Evolutionary conservation across 2,113 vertebrate genomes (phyloP).

Genomic region (Lampris megalopsis): DNA sequence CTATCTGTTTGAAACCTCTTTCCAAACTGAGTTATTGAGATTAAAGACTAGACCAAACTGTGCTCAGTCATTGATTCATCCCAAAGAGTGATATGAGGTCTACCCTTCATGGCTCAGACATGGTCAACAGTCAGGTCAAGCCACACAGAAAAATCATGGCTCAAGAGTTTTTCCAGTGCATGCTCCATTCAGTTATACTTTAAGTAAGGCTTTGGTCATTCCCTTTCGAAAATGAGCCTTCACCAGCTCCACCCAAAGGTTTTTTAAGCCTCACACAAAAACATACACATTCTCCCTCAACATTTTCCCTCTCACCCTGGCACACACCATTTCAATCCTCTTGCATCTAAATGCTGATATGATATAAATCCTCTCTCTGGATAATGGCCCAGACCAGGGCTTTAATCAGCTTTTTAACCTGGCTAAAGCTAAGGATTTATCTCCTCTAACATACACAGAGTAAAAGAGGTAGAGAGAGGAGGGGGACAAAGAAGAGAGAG

Average conservation of each 20-base stretch:
- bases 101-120: too few species aligned
- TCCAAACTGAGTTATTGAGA: too few species aligned
- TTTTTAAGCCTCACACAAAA: neutral
- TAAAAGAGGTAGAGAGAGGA: neutral
- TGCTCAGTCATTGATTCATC: too few species aligned
- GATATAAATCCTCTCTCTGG: constrained; percentile 5
- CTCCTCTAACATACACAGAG: constrained; percentile 14
- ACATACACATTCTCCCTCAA: neutral
- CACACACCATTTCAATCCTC: neutral
- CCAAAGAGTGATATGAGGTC: too few species aligned
- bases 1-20: neutral
- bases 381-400: constrained; percentile 10
- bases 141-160: too few species aligned
- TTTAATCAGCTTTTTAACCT: constrained; percentile 23
- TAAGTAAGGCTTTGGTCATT: neutral
- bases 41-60: too few species aligned
- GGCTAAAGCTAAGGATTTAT: constrained; percentile 3
- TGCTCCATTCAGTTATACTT: too few species aligned
- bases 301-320: neutral
- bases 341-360: neutral
- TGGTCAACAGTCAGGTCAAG: too few species aligned
- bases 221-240: neutral
- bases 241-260: neutral
- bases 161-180: too few species aligned
- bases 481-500: neutral